phyloP scores from a whole-genome alignment of 92 coral and sea anemone genomes.

The Metridium senile region DNA sequence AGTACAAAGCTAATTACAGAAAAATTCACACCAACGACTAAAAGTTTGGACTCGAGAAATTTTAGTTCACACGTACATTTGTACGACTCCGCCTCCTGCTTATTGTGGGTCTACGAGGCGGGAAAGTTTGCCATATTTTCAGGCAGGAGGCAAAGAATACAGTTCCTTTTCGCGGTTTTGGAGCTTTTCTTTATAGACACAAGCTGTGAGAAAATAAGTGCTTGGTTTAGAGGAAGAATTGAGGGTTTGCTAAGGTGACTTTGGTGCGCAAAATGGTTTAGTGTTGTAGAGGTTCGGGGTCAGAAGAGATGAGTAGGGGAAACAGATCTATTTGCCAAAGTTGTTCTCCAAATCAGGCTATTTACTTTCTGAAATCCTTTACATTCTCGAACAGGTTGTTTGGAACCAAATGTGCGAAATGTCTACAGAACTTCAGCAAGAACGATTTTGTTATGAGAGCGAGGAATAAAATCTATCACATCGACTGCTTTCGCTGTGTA shows the following conservation, averaged over 20 bases:
- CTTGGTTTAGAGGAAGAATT: slow-evolving; percentile 2
- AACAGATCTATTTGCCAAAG: slow-evolving; percentile 85
- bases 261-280: slow-evolving; percentile 25
- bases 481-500: slow-evolving; percentile 98
- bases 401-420: slow-evolving; percentile 99
- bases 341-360: slow-evolving; percentile 75
- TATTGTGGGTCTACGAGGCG: slow-evolving; percentile 90
- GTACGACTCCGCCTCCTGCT: slow-evolving; percentile 91
- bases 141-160: slow-evolving; percentile 85
- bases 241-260: slow-evolving; percentile 11
- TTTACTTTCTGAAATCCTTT: slow-evolving; percentile 49
- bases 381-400: slow-evolving; percentile 79
- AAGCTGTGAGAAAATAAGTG: slow-evolving; percentile 27
- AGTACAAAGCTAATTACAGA: slow-evolving; percentile 77
- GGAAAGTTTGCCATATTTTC: slow-evolving; percentile 85
- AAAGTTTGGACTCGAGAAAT: slow-evolving; percentile 79
- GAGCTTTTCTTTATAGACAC: slow-evolving; percentile 38
- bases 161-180: slow-evolving; percentile 68
- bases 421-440: slow-evolving; percentile 89
- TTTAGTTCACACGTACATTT: slow-evolving; percentile 81
- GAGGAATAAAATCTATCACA: slow-evolving; percentile 90
- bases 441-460: slow-evolving; percentile 99
- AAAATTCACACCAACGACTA: slow-evolving; percentile 78
- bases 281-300: slow-evolving; percentile 24
- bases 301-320: slow-evolving; percentile 34